Conservation (phyloP, 2,113 vertebrate species). For the Percopsis transmontana region DNA sequence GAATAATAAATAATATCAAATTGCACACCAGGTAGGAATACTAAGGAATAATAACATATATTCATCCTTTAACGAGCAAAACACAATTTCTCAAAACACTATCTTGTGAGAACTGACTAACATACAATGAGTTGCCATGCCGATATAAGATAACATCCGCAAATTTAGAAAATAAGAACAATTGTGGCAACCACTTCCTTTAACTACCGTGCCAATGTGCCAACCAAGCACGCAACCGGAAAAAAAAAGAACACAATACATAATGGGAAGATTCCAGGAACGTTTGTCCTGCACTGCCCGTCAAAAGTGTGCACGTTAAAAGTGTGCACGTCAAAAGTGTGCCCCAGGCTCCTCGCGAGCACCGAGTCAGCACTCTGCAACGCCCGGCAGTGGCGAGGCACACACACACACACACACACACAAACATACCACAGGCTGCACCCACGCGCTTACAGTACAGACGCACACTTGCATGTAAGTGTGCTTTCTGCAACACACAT, state of each 20-base stretch:
- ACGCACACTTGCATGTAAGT: constrained; percentile 1
- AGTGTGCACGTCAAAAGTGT: constrained; percentile 20
- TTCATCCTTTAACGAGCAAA: too few species aligned
- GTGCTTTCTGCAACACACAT: neutral
- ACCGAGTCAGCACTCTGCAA: constrained; percentile 51
- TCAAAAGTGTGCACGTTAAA: too few species aligned
- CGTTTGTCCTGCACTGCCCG: constrained; percentile 19
- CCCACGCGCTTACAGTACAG: neutral
- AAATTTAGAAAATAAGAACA: neutral
- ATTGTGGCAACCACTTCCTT: constrained; percentile 5
- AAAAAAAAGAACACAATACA: neutral
- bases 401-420: constrained; percentile 21
- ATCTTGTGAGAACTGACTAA: too few species aligned
- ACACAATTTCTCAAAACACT: too few species aligned
- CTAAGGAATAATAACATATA: too few species aligned
- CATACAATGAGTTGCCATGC: constrained; percentile 18
- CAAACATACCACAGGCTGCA: neutral
- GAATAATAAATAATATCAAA: neutral
- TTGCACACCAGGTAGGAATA: neutral
- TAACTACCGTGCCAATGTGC: neutral
- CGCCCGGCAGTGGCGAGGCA: constrained; percentile 27
- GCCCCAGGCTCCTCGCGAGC: constrained; percentile 22
- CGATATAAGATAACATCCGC: constrained; percentile 17
- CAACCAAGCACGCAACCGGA: neutral
- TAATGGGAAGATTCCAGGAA: constrained; percentile 19